Evolutionary conservation across 2,113 vertebrate genomes (phyloP).

Genomic region (Gopherus evgoodei): DNA sequence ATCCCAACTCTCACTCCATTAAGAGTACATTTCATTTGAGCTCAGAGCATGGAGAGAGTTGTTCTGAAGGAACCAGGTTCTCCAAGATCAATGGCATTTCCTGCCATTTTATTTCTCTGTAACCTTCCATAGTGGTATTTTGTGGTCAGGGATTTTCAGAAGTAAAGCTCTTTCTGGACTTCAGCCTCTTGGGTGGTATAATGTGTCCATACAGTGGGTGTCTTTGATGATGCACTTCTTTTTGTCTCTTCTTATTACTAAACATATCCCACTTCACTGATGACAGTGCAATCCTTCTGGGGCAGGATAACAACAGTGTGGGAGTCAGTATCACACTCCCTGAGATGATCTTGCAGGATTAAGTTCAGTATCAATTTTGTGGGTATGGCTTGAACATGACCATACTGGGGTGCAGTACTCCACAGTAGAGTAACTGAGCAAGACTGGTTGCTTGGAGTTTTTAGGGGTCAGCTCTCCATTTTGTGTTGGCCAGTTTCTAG

Average conservation of each 20-base stretch:
- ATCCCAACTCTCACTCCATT: background rate
- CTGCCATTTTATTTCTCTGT: background rate
- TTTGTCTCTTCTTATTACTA: background rate
- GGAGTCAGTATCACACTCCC: background rate
- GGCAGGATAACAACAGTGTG: background rate
- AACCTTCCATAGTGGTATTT: background rate
- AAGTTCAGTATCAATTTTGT: background rate
- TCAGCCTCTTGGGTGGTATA: background rate
- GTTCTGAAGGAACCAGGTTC: background rate
- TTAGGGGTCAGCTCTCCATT: background rate
- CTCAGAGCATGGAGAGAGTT: background rate
- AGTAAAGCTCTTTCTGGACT: background rate
- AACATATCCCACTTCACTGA: background rate
- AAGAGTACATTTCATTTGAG: background rate
- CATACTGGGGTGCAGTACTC: background rate
- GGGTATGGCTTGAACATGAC: background rate
- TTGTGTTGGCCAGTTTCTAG: background rate
- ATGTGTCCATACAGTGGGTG: background rate
- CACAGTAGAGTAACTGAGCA: background rate
- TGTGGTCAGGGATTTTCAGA: background rate
- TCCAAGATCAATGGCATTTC: background rate
- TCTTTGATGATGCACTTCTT: background rate
- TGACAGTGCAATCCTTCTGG: background rate
- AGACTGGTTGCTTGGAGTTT: background rate
- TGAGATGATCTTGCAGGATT: background rate